Evolutionary conservation across 2,888 invertebrate genomes (phyloP).

Genomic region (Drosophila gaucha): DNA sequence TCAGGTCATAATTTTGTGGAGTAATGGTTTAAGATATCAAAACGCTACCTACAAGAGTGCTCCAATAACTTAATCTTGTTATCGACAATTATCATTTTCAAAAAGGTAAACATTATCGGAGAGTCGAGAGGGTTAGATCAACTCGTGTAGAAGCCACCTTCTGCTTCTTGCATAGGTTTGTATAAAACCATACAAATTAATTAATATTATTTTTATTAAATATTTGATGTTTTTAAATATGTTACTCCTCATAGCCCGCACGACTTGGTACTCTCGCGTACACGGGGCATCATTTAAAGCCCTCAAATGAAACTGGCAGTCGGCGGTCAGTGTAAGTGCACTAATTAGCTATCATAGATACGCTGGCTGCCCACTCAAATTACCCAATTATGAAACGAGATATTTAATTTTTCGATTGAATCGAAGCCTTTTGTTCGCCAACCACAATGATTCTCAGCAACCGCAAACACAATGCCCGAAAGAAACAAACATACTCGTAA

Average conservation of each 20-base stretch:
- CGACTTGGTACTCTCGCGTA: background rate
- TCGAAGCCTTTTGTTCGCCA: slow-evolving; percentile 53
- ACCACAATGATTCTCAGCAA: slow-evolving; percentile 51
- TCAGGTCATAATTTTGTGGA: no score
- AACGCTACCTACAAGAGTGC: no score
- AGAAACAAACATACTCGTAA: slow-evolving; percentile 22
- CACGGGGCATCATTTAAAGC: background rate
- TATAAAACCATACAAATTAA: no score
- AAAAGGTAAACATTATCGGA: no score
- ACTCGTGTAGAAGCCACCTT: no score
- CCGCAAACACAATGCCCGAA: slow-evolving; percentile 51
- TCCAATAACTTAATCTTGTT: no score
- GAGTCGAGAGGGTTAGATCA: no score
- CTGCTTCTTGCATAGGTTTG: no score
- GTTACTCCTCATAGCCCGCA: background rate
- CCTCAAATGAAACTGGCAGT: background rate
- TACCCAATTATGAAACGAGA: slow-evolving; percentile 67
- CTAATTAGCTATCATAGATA: slow-evolving; percentile 61
- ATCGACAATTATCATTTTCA: no score
- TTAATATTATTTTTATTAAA: no score
- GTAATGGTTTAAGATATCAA: no score
- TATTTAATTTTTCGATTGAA: slow-evolving; percentile 44
- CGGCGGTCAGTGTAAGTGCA: background rate
- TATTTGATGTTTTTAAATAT: no score
- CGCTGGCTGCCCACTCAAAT: slow-evolving; percentile 68